Evolutionary conservation across 2,113 vertebrate genomes (phyloP).

Genomic region (Platysteira castanea): DNA sequence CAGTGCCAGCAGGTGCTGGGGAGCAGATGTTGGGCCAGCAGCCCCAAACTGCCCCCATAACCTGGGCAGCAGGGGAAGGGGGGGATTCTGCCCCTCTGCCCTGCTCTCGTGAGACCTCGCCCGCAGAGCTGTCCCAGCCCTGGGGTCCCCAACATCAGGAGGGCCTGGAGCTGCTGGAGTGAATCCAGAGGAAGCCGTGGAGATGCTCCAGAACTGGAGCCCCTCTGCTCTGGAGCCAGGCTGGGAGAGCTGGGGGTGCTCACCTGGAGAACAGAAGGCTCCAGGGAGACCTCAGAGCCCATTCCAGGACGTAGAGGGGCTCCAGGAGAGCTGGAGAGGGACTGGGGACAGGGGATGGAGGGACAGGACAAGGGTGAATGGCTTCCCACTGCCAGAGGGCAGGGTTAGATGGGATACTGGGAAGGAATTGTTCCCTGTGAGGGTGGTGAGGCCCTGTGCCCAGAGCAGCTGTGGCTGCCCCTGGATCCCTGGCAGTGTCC

Average conservation of each 20-base stretch:
- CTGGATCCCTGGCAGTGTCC: neutral
- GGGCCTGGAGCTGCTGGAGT: neutral
- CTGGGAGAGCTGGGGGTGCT: neutral
- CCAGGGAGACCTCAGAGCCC: neutral
- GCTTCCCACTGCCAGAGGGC: neutral
- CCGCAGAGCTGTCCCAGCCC: neutral
- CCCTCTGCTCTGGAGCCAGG: neutral
- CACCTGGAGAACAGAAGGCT: neutral
- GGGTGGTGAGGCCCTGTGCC: rapidly evolving
- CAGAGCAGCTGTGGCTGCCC: neutral
- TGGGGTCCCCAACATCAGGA: neutral
- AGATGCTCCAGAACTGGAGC: rapidly evolving
- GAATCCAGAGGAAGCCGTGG: rapidly evolving
- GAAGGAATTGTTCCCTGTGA: rapidly evolving
- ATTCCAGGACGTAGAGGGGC: rapidly evolving
- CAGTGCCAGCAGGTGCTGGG: neutral
- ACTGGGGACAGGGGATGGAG: rapidly evolving
- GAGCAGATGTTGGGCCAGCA: neutral
- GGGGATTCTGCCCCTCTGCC: neutral
- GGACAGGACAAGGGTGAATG: neutral
- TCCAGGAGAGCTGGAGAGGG: neutral
- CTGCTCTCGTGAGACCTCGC: rapidly evolving
- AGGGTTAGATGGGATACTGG: rapidly evolving
- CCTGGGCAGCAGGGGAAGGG: neutral
- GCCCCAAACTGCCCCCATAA: rapidly evolving